Base-by-base conservation (phyloP, 2,797 vertebrate genomes). In the Vespertilio murinus region DNA sequence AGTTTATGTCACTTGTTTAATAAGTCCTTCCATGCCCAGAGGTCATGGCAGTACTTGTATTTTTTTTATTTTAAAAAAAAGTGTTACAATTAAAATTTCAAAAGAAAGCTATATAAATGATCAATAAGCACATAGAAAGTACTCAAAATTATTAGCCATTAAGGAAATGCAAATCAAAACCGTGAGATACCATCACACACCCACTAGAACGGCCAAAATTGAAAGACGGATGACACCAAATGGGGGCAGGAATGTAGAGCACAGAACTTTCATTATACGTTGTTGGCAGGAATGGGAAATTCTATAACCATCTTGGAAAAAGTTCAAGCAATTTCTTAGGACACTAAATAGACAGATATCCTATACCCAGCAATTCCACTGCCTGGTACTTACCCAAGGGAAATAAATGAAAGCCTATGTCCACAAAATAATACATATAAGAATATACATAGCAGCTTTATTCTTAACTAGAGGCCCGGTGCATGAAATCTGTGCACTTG, bases 161-260 rank as follows among this genome's bases (percentile, higher is more conserved):
- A n/a, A 78, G 75, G 81, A 94, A 71, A 81, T 71, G n/a, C 17
- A 92, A 87, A 65, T 81, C 47, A 56, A 88, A 95, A 64, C 52
- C 69, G 85, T 69, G 35, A 88, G 40, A 80, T 61, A 83, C 20
- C 28, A 93, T 67, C 23, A 54, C 10, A 74, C 6, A 45, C 18
- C 38, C 35, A 85, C 52, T 38, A 86, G 75, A 77, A 74, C 28
- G 40, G 70, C 54, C 90, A 71, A 73, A 71, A 47, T 65, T 73
- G 88, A 91, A 69, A 73, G 35, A 38, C 30, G 20, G n/a, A 20
- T 45, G 59, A 86, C 10, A 82, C 3, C 56, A 61, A 89, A 73
- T 5, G 0, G 45, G 23, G 25, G 25, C 80, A 70, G 91, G 67
- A 59, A 64, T 59, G 10, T 35, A 42, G 49, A 38, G 35, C 40